Evolutionary conservation across 1,140 invertebrate genomes (phyloP).

Genomic region (Lepidurus couesii): DNA sequence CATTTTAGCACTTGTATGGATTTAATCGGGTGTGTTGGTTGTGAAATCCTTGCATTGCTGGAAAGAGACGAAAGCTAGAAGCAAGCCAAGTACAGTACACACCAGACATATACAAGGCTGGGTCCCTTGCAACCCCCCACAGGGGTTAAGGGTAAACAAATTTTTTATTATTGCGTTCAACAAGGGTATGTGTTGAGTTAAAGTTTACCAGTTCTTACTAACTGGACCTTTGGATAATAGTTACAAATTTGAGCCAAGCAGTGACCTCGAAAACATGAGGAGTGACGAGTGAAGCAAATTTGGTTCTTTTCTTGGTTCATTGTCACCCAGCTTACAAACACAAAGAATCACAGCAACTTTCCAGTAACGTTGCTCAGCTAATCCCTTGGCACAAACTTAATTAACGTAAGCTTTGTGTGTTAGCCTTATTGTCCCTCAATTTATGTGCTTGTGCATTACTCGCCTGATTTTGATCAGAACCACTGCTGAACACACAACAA

Average conservation of each 20-base stretch:
- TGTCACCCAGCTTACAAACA: background rate
- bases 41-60: background rate
- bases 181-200: background rate
- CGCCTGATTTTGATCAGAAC: too few relatives aligned
- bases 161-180: background rate
- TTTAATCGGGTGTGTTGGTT: background rate
- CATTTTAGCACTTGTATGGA: slow-evolving; percentile 10
- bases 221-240: background rate
- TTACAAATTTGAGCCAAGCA: background rate
- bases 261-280: background rate
- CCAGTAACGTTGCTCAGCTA: background rate
- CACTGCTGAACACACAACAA: too few relatives aligned
- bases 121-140: slow-evolving; percentile 20
- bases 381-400: background rate
- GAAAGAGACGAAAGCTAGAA: background rate
- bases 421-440: background rate
- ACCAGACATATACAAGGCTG: slow-evolving; percentile 7
- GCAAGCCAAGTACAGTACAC: slow-evolving; percentile 8
- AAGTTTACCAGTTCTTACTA: background rate
- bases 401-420: background rate
- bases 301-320: background rate
- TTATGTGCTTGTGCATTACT: background rate
- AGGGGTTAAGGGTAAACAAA: slow-evolving; percentile 18
- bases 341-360: background rate
- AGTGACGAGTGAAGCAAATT: background rate